Percentiles rank a stretch among this genome's conserved stretches.
Conservation (phyloP, 2,797 vertebrate genomes). For the Esox lucius region DNA sequence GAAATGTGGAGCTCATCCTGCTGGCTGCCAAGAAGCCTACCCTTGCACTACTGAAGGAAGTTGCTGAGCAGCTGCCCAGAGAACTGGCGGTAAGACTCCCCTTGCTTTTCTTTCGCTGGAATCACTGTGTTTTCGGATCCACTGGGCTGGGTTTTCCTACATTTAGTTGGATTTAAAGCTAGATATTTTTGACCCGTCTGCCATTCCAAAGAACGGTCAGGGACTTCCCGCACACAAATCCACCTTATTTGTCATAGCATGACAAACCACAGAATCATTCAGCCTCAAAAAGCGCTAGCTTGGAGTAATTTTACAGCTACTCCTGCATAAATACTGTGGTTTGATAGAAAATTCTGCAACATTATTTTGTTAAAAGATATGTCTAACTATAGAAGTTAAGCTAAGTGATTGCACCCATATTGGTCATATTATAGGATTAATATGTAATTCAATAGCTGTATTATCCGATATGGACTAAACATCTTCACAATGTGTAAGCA, state of each 20-base stretch:
- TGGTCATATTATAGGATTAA: too few species aligned
- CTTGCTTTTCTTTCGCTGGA: too few species aligned
- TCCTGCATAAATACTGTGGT: too few species aligned
- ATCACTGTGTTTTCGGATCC: neutral
- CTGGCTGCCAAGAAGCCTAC: slow-evolving; percentile 84
- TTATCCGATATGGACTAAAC: too few species aligned
- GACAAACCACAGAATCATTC: neutral
- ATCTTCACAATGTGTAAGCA: too few species aligned
- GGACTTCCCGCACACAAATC: slow-evolving; percentile 2
- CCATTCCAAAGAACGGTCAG: neutral
- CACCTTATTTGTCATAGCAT: neutral
- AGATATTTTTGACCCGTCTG: neutral
- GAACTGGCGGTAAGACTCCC: slow-evolving; percentile 74
- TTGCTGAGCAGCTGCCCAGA: slow-evolving; percentile 76
- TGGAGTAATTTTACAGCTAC: too few species aligned
- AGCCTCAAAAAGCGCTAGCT: too few species aligned
- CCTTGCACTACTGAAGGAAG: slow-evolving; percentile 63
- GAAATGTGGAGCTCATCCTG: slow-evolving; percentile 79
- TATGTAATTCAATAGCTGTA: too few species aligned
- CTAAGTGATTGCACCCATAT: too few species aligned
- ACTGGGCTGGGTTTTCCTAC: neutral
- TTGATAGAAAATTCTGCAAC: too few species aligned
- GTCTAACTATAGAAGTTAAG: too few species aligned
- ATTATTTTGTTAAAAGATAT: too few species aligned
- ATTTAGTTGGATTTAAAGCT: neutral